Evolutionary conservation across 2,888 invertebrate species (phyloP).

Genomic region (Acanthosoma haemorrhoidale): DNA sequence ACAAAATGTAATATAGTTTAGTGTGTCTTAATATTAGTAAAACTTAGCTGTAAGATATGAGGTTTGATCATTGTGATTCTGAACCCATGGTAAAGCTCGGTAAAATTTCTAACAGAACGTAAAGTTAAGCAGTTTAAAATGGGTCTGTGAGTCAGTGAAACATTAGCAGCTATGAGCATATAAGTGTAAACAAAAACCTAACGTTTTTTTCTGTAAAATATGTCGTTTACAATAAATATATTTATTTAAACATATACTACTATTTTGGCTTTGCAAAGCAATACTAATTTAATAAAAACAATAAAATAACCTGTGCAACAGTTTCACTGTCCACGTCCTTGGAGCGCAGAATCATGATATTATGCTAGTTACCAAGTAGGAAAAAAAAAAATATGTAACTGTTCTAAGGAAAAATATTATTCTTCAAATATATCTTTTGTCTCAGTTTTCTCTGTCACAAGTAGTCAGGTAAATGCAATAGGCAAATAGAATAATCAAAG

Average conservation of each 20-base stretch:
- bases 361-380: constrained; percentile 18
- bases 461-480: neutral
- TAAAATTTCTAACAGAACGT: constrained; percentile 27
- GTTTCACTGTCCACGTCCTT: constrained; percentile 13
- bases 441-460: constrained; percentile 17
- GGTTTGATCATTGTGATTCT: constrained; percentile 28
- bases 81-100: constrained; percentile 29
- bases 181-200: neutral
- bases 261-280: neutral
- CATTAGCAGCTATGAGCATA: neutral
- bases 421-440: constrained; percentile 4
- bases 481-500: neutral
- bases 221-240: neutral
- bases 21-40: constrained; percentile 9
- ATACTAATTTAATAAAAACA: neutral
- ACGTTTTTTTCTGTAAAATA: no score
- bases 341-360: constrained; percentile 26
- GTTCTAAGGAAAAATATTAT: constrained; percentile 5
- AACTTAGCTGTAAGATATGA: constrained; percentile 24
- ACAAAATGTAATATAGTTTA: neutral
- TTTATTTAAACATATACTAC: neutral
- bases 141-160: constrained; percentile 15
- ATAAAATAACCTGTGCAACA: no score
- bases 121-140: neutral
- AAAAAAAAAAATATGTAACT: constrained; percentile 7